Base-by-base conservation (phyloP, 2,888 invertebrate genomes). In the Dasysyrphus tricinctus region DNA sequence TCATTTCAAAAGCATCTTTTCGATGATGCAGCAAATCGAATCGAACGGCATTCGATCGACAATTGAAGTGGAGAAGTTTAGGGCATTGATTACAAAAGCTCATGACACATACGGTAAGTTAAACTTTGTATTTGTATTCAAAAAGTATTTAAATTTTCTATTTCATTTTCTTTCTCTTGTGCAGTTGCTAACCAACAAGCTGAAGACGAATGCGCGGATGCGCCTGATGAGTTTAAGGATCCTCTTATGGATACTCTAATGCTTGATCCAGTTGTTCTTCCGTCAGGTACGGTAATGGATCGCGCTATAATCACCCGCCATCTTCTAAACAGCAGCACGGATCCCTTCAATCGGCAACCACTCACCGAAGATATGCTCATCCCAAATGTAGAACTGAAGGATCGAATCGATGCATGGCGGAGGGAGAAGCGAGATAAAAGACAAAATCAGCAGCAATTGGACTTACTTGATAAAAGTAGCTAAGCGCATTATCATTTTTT, bases 191-290 rank as follows among this genome's bases (percentile, higher is more conserved):
- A 98, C 92, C 95, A 96, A 92, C 96, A 97, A 90, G 95, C 96
- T 88, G 98, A 98, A 90, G 96, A 98, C 89, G 98, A 98, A 93
- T 97, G 96, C 91, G 97, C 97, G 29, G 98, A 98, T 92, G 98
- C 98, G 47, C 98, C 99, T 0, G 98, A 98, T 89, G 98, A 98
- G 93, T 99, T 98, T 92, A 96, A 96, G 92, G 99, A 99, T 94
- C 98, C 98, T 0, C 94, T 99, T 44, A 99, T 99, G 99, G 98
- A 98, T 92, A 98, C 98, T 0, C 93, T 99, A 69, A 99, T 99
- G 98, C 96, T 96, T 7, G 98, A 99, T 93, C 99, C 99, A 11
- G 99, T 99, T 11, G 93, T 96, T 87, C 93, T 99, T 90, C 98
- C 98, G 3, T 97, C 98, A 85, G 98, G 98, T 83, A 95, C 95